Base-by-base conservation (phyloP, 2,797 vertebrate genomes). In the Clarias pachynema region DNA sequence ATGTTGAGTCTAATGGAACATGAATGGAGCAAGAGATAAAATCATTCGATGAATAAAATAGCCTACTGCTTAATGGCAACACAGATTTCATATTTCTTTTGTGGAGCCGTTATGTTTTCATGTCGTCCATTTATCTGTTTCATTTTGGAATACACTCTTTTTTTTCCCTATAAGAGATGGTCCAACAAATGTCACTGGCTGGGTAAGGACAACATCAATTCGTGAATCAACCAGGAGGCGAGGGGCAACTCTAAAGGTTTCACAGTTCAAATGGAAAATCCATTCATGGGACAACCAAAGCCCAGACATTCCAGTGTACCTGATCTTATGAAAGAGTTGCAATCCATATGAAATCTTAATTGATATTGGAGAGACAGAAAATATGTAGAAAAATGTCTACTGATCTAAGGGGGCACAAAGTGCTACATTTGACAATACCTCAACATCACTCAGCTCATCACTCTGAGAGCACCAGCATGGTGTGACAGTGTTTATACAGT, bases 41-140 rank as follows among this genome's bases (percentile, higher is more conserved):
- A 62, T 70, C 81, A 57, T 84, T 84, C 72, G 75, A 56, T 86
- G 20, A 89, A 89, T 88, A 88, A 89, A 88, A 62, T 79, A 81
- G 73, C 66, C 81, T 63, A 40, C 77, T 63, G 74, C 88, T 88
- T 84, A 77, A 75, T 22, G 65, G 70, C 85, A 68, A 12, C 60
- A 44, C n/a, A 37, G 63, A 75, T 70, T n/a, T 78, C 18, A 4
- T 49, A 29, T 44, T 74, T 69, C 34, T 85, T 84, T 82, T 68
- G n/a, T 26, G 29, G 49, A 26, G 12, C n/a, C 18, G n/a, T 40
- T 4, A 63, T n/a, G 40, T 53, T 62, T 24, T 77, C 69, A 31
- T 14, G 26, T 34, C 6, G 15, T 2, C 14, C 0, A 6, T 34
- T 29, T 1, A 3, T 69, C 18, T 9, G 22, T 72, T 44, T 7